phyloP scores from a whole-genome alignment of 1,140 invertebrate species.

The Mycetomoellerius zeteki region DNA sequence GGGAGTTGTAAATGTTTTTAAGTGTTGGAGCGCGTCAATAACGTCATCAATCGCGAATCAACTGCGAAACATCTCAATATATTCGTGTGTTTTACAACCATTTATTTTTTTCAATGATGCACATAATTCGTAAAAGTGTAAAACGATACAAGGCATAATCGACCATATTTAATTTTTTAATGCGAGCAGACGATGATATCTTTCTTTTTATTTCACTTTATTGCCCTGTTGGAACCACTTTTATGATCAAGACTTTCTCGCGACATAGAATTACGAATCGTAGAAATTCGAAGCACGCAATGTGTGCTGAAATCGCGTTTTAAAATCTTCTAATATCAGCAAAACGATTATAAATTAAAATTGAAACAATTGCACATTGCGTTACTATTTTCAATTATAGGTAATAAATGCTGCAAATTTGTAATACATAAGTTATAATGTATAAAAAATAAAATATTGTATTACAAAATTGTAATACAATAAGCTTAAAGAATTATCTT shows the following conservation, averaged over 20 bases:
- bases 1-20: slow-evolving; percentile 69
- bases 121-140: slow-evolving; percentile 29
- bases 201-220: slow-evolving; percentile 34
- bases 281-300: slow-evolving; percentile 47
- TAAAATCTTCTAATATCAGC: background rate
- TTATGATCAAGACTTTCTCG: slow-evolving; percentile 41
- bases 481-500: background rate
- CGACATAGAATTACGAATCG: slow-evolving; percentile 41
- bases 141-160: background rate
- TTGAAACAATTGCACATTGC: background rate
- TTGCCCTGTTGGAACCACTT: background rate
- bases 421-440: too few relatives aligned
- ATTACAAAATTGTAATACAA: too few relatives aligned
- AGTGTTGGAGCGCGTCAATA: slow-evolving; percentile 40
- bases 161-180: slow-evolving; percentile 39
- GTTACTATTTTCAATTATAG: background rate
- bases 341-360: slow-evolving; percentile 18
- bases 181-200: slow-evolving; percentile 31
- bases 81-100: slow-evolving; percentile 32
- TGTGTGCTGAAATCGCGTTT: background rate
- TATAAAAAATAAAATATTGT: too few relatives aligned
- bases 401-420: background rate
- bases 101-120: slow-evolving; percentile 45
- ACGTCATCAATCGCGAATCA: slow-evolving; percentile 54
- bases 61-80: slow-evolving; percentile 36